Base-by-base conservation (phyloP, 2,797 vertebrate species). In the Spea hammondii region DNA sequence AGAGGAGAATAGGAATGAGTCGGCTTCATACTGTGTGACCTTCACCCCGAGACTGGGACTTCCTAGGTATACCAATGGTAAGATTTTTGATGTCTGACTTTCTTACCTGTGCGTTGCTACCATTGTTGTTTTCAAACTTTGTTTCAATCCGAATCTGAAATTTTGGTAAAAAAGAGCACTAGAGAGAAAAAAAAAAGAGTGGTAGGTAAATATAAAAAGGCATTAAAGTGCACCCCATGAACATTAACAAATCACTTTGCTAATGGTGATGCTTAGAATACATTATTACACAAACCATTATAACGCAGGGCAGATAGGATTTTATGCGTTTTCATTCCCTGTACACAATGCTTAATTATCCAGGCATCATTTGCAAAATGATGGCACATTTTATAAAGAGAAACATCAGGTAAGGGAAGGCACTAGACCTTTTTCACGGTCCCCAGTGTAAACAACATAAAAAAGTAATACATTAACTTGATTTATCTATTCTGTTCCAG, bases 121-220 rank as follows among this genome's bases (percentile, higher is more conserved):
- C 94, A 11, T 93, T 93, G 91, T 94, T 91, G 86, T 94, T 92
- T 85, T 93, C 89, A 8, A 94, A 95, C 84, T 88, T 90, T 0
- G 94, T 95, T 86, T 94, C 93, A 79, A 95, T 94, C 50, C 86
- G 90, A 83, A 95, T 90, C 77, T 85, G 89, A 86, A 95, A 93
- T 89, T 85, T 94, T 77, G 93, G 92, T 65, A 95, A 72, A 82
- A 94, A 92, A 45, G 94, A 94, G 74, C 92, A 91, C 94, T 84
- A 32, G 7, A 47, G 47, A 4, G n/a, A 57, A 72, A 14, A 62
- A 62, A 62, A 46, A 68, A 62, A 32, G n/a, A 62, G 5, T 17
- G n/a, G 14, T 17, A 3, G 14, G n/a, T 62, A 32, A 32, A 62
- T 14, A 62, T 6, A 5, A 1, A 4, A 6, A 9, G 59, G n/a